phyloP scores from a whole-genome alignment of 2,888 invertebrate genomes.

The Minunthozetes semirufus region DNA sequence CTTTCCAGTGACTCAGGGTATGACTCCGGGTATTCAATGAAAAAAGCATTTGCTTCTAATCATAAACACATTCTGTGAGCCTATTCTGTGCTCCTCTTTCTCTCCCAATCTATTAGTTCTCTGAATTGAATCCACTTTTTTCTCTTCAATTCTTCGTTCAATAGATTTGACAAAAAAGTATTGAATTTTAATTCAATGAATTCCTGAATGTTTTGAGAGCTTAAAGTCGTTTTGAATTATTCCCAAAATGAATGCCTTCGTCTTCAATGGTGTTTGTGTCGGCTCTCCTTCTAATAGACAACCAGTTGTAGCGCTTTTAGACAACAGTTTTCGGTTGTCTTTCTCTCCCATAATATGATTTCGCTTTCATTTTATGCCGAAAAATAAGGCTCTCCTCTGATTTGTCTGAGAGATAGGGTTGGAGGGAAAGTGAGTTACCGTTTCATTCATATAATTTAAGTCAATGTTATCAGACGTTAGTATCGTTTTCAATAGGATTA shows the following conservation, averaged over 20 bases:
- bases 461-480: background rate
- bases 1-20: background rate
- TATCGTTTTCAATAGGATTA: constrained; percentile 18
- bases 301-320: background rate
- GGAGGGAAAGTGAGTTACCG: background rate
- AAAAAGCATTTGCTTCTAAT: background rate
- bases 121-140: background rate
- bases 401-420: constrained; percentile 8
- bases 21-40: background rate
- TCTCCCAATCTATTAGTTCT: background rate
- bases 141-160: background rate
- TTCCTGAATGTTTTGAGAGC: too few relatives aligned
- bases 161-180: too few relatives aligned
- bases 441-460: background rate
- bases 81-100: background rate
- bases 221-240: too few relatives aligned
- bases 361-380: background rate
- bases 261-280: too few relatives aligned
- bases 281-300: background rate
- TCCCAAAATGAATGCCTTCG: too few relatives aligned
- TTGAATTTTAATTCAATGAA: too few relatives aligned
- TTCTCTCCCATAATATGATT: background rate
- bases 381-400: background rate
- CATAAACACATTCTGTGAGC: constrained; percentile 8
- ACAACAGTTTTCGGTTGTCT: background rate